These are phyloP conservation scores for Thymelicus sylvestris DNA, from an alignment of 2,888 invertebrate species.

Conservation along the genomic window DNA sequence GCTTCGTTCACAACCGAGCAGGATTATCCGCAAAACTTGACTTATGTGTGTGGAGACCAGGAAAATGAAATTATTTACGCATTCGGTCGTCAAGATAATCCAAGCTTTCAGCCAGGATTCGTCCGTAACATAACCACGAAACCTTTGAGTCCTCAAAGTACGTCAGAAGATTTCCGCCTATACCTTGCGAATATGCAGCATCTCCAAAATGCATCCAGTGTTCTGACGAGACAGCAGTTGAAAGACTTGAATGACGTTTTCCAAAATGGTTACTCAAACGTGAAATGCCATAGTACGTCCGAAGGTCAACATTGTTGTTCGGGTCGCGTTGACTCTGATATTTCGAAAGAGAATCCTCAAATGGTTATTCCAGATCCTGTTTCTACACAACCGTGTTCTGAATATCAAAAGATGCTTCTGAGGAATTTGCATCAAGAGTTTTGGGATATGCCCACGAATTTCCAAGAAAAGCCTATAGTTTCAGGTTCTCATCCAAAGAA, in stretches of 20 bases:
- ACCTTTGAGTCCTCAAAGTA: slow-evolving; percentile 87
- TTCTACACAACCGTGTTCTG: slow-evolving; percentile 78
- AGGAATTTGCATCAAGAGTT: slow-evolving; percentile 92
- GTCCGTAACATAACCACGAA: slow-evolving; percentile 86
- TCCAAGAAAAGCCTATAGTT: slow-evolving; percentile 95
- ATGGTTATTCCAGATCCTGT: slow-evolving; percentile 68
- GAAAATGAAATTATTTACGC: slow-evolving; percentile 82
- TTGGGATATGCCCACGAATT: slow-evolving; percentile 97
- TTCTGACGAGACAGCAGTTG: slow-evolving; percentile 85
- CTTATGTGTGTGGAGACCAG: slow-evolving; percentile 77
- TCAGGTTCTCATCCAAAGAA: slow-evolving; percentile 96
- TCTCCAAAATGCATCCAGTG: slow-evolving; percentile 88
- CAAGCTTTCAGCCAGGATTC: slow-evolving; percentile 63
- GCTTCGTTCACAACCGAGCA: slow-evolving; percentile 68
- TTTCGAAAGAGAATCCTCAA: slow-evolving; percentile 67
- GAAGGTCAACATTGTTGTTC: slow-evolving; percentile 71
- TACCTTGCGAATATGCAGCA: slow-evolving; percentile 90
- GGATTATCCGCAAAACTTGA: slow-evolving; percentile 70
- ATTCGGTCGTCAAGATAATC: slow-evolving; percentile 73
- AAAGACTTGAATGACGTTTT: slow-evolving; percentile 85
- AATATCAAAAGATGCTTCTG: slow-evolving; percentile 86
- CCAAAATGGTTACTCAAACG: slow-evolving; percentile 81
- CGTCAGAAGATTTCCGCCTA: slow-evolving; percentile 88
- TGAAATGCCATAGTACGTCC: slow-evolving; percentile 62
- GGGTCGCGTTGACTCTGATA: slow-evolving; percentile 58